Evolutionary conservation across 2,797 vertebrate species (phyloP), one percentile per base, ranked within the genome.

Genomic region (Artibeus lituratus): DNA sequence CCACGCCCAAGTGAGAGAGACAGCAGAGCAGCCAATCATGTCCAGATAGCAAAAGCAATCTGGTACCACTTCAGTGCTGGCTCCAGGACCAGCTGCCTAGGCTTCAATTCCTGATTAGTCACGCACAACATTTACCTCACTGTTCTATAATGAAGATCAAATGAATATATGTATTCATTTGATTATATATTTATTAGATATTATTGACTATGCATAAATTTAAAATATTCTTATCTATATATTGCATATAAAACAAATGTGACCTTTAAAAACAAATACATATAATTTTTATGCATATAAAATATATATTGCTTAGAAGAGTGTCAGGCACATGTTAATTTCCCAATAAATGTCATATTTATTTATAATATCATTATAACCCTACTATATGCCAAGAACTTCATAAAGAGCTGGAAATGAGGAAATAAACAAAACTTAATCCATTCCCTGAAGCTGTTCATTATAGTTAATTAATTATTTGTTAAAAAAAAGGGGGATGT

Each of bases 391-490:
- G 7, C 42, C 22, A 77, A 49, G 24, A 18, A 86, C n/a, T 59
- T 83, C 37, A 10, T 8, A 95, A 89, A 89, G 12, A 89, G 4
- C 10, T 88, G 37, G 44, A 90, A 92, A 72, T 81, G n/a, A 73
- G 83, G 90, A 91, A 59, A 87, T 35, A 37, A 84, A 72, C 76
- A 83, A 80, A 94, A 65, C 8, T 18, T 37, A 94, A 65, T 53
- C 7, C 35, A 76, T 87, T 15, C 19, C 49, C 83, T 89, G 24
- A 80, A 96, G 62, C 32, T 89, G 8, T 32, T 92, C 32, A 37
- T 89, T 69, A 91, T 22, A 88, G 29, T 35, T 91, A 89, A 55
- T 47, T 49, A 89, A 62, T 88, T 94, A 91, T 39, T 92, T 62
- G 88, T 76, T 94, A 73, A 88, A 47, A 73, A n/a, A 65, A 55